Conservation (phyloP, 1,140 invertebrate species). For the Eubasilissa regina region DNA sequence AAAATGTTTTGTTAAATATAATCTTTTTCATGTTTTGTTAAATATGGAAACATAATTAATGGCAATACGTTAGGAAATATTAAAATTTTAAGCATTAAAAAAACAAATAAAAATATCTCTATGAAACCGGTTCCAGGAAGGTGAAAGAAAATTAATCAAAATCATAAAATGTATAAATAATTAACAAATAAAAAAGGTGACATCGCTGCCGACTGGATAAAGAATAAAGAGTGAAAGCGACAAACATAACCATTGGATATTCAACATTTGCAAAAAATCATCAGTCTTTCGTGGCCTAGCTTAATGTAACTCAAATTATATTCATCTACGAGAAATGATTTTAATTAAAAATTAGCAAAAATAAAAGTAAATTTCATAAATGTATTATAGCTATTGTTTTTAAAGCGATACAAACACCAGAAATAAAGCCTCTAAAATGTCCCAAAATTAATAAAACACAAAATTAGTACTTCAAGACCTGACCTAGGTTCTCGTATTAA, state of each 20-base stretch:
- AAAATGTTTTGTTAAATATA: too few relatives aligned
- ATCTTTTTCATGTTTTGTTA: too few relatives aligned
- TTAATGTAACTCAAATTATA: neutral
- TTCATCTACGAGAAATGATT: neutral
- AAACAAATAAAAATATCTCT: conserved; percentile 17
- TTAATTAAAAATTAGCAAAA: neutral
- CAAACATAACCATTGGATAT: conserved; percentile 21
- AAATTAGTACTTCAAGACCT: conserved; percentile 6
- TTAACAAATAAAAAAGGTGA: conserved; percentile 37
- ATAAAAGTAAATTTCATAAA: too few relatives aligned
- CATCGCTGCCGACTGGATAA: conserved; percentile 3
- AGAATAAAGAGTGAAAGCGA: neutral
- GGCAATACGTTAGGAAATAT: too few relatives aligned
- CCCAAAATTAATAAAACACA: conserved; percentile 9
- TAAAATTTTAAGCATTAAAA: neutral
- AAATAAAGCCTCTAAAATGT: conserved; percentile 23
- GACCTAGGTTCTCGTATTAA: conserved; percentile 13
- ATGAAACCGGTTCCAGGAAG: neutral
- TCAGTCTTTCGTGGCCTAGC: conserved; percentile 25
- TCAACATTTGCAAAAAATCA: neutral
- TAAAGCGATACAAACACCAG: conserved; percentile 39
- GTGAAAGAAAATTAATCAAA: conserved; percentile 22
- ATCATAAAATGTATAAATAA: conserved; percentile 45
- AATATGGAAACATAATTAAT: too few relatives aligned
- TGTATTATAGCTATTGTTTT: conserved; percentile 2